A percentile compares a stretch with the other conserved stretches of the same genome.
Conservation (phyloP, 2,113 vertebrate species). For the Barbus barbus region DNA sequence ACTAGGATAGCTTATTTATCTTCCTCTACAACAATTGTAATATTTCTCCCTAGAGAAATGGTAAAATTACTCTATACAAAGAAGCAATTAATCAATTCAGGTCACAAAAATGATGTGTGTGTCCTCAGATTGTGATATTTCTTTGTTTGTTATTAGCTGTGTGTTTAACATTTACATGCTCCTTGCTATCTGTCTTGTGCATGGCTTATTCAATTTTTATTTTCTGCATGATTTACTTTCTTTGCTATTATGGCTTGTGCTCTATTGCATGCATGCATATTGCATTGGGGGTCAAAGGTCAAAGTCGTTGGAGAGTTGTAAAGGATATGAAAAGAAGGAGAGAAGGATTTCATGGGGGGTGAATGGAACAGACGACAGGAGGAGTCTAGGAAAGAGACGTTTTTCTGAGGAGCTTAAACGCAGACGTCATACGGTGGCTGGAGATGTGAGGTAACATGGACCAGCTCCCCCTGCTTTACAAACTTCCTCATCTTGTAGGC, state of each 20-base stretch:
- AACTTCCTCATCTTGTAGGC: not conserved
- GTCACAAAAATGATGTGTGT: not conserved
- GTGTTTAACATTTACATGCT: constrained; percentile 40
- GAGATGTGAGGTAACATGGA: constrained; percentile 68
- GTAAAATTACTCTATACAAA: not conserved
- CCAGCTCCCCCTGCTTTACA: not conserved
- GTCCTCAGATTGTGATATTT: not conserved
- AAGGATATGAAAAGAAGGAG: constrained; percentile 74
- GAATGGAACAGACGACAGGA: constrained; percentile 67
- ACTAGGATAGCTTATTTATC: not conserved
- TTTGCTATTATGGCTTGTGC: constrained; percentile 13
- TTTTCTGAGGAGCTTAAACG: constrained; percentile 73
- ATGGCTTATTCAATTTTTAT: constrained; percentile 12
- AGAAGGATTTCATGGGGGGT: constrained; percentile 73
- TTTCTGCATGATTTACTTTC: constrained; percentile 54
- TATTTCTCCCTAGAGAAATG: not conserved
- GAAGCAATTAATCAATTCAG: not conserved
- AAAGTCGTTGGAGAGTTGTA: constrained; percentile 73
- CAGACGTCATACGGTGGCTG: constrained; percentile 73
- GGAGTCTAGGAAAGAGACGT: constrained; percentile 65
- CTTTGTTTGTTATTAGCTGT: not conserved
- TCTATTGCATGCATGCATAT: constrained; percentile 51
- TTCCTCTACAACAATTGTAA: not conserved
- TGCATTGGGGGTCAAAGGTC: constrained; percentile 60
- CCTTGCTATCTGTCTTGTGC: not conserved